Conservation (phyloP, 2,797 vertebrate species). For the Gephyroberyx darwinii region DNA sequence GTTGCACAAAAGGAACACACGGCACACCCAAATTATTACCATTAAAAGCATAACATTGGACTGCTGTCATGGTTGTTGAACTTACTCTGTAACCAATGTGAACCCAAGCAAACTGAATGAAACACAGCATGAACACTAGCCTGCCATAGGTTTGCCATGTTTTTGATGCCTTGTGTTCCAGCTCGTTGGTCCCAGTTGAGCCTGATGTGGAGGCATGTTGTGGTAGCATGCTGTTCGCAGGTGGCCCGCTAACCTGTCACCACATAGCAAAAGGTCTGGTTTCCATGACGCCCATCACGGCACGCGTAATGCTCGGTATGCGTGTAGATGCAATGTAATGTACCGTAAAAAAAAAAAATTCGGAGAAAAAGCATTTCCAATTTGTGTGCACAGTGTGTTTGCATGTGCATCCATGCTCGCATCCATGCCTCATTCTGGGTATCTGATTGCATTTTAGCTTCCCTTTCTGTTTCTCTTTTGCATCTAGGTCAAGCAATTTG, state of each 20-base stretch:
- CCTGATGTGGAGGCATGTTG: too few relatives aligned
- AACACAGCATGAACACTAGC: background rate
- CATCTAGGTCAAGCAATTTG: background rate
- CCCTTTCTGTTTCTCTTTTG: background rate
- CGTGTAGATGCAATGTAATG: too few relatives aligned
- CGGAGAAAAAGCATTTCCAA: too few relatives aligned
- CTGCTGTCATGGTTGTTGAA: too few relatives aligned
- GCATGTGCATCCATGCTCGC: background rate
- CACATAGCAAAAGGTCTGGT: background rate
- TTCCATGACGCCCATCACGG: constrained; percentile 9
- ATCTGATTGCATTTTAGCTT: constrained; percentile 16
- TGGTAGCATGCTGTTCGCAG: background rate
- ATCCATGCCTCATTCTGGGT: background rate
- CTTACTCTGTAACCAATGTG: background rate
- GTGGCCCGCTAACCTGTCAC: background rate
- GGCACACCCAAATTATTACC: background rate
- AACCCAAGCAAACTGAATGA: too few relatives aligned
- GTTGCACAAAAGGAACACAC: constrained; percentile 19
- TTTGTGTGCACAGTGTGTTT: background rate
- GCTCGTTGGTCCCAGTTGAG: background rate
- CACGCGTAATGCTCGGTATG: too few relatives aligned
- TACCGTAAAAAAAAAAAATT: too few relatives aligned
- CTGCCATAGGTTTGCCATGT: background rate
- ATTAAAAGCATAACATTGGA: background rate
- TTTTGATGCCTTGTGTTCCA: background rate